These are phyloP conservation scores for Sebastes diploproa DNA, from an alignment of 2,797 vertebrate species.

Conservation along the genomic window DNA sequence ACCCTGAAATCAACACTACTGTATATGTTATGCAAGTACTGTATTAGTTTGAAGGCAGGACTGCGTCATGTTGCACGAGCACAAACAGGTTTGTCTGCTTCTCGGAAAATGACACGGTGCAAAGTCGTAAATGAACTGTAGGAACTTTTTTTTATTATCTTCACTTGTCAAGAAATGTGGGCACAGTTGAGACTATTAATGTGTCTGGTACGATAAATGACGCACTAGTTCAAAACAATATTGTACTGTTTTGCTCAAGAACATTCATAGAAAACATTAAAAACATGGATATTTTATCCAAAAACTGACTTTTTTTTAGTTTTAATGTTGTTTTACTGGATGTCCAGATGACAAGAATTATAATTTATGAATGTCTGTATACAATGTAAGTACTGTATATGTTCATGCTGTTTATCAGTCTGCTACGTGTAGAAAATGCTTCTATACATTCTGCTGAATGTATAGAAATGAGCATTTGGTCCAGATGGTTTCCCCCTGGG, in stretches of 20 bases:
- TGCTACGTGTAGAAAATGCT: constrained; percentile 20
- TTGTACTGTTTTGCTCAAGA: constrained; percentile 12
- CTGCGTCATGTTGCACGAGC: constrained; percentile 1
- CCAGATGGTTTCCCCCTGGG: constrained; percentile 77
- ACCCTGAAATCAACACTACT: constrained; percentile 29
- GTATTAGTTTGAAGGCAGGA: constrained; percentile 31
- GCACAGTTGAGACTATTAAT: not conserved
- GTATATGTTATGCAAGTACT: constrained; percentile 42
- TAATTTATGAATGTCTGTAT: not conserved
- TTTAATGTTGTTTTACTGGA: not conserved
- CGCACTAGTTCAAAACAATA: not conserved
- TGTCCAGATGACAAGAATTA: not conserved
- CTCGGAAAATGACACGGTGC: not conserved
- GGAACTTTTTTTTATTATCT: not conserved
- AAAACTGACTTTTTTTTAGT: constrained; percentile 4
- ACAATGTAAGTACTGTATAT: not conserved
- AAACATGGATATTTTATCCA: constrained; percentile 23
- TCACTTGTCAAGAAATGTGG: not conserved
- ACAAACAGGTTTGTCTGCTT: constrained; percentile 1
- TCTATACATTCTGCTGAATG: constrained; percentile 53
- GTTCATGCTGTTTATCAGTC: constrained; percentile 32
- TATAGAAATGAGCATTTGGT: constrained; percentile 62
- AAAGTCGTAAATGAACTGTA: constrained; percentile 30
- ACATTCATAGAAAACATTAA: constrained; percentile 17
- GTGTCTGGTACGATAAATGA: not conserved